Evolutionary conservation across 2,888 invertebrate species (phyloP).

Genomic region (Platycheirus rosarum): DNA sequence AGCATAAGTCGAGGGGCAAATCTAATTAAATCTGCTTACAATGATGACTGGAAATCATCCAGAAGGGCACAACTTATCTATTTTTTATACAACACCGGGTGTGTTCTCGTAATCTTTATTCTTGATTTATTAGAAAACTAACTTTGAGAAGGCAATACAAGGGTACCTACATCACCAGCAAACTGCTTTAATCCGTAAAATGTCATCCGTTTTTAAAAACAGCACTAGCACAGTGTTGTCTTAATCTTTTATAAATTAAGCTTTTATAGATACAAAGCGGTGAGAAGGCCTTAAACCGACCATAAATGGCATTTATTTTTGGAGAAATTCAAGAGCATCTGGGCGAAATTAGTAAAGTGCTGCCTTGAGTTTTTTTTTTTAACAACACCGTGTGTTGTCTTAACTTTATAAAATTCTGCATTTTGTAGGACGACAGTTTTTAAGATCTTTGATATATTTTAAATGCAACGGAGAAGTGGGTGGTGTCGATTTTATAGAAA

Average conservation of each 20-base stretch:
- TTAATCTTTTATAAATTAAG: constrained; percentile 23
- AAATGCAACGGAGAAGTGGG: constrained; percentile 7
- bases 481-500: constrained; percentile 55
- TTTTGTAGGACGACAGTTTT: constrained; percentile 22
- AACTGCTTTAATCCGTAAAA: too few species aligned
- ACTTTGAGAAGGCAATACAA: not conserved
- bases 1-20: constrained; percentile 26
- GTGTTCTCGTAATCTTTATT: constrained; percentile 9
- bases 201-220: not conserved
- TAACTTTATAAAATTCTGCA: constrained; percentile 15
- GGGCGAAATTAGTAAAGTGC: constrained; percentile 15
- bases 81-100: constrained; percentile 14
- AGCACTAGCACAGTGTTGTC: constrained; percentile 16
- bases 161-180: not conserved
- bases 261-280: constrained; percentile 12
- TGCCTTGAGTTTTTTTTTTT: constrained; percentile 3
- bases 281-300: not conserved
- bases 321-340: not conserved
- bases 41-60: not conserved
- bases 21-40: not conserved
- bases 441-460: constrained; percentile 2
- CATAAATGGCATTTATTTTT: not conserved
- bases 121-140: constrained; percentile 1
- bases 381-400: constrained; percentile 47
- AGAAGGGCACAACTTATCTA: not conserved